Conservation (phyloP, 1,140 invertebrate genomes). For the Caenorhabditis latens region DNA sequence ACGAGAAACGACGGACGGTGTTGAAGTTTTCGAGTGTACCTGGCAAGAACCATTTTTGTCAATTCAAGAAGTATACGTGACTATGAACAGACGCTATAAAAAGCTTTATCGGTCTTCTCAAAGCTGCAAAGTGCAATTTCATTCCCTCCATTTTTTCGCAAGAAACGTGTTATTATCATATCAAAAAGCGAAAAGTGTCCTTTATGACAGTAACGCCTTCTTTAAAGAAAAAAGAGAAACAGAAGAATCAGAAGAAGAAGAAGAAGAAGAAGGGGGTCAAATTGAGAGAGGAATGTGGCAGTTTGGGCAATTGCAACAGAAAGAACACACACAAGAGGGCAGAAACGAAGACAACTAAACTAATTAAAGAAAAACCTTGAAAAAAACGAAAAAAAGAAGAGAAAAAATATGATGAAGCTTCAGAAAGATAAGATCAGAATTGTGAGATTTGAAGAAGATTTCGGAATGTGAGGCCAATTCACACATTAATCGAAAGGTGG, state of each 20-base stretch:
- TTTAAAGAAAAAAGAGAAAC: slow-evolving; percentile 24
- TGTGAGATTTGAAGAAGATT: neutral
- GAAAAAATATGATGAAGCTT: neutral
- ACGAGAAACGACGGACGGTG: too few relatives aligned
- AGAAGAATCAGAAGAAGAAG: neutral
- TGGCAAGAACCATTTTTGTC: too few relatives aligned
- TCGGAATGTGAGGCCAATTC: neutral
- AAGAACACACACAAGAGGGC: slow-evolving; percentile 26
- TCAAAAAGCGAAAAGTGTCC: slow-evolving; percentile 11
- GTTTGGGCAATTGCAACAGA: slow-evolving; percentile 37
- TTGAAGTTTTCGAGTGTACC: too few relatives aligned
- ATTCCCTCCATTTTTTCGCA: too few relatives aligned
- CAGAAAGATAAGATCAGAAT: slow-evolving; percentile 30
- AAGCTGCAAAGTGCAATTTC: neutral
- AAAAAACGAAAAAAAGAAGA: slow-evolving; percentile 5
- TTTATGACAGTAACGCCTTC: slow-evolving; percentile 6
- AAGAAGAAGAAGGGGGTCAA: neutral
- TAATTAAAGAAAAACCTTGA: slow-evolving; percentile 52
- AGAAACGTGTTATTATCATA: slow-evolving; percentile 47
- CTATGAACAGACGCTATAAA: too few relatives aligned
- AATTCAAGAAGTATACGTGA: too few relatives aligned
- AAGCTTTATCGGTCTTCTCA: too few relatives aligned
- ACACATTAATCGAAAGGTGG: slow-evolving; percentile 49
- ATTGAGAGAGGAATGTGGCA: slow-evolving; percentile 40
- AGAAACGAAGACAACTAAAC: slow-evolving; percentile 8